Evolutionary conservation across 1,140 invertebrate genomes (phyloP), one percentile per base, ranked within the genome.

Genomic region (Neodiprion virginianus): DNA sequence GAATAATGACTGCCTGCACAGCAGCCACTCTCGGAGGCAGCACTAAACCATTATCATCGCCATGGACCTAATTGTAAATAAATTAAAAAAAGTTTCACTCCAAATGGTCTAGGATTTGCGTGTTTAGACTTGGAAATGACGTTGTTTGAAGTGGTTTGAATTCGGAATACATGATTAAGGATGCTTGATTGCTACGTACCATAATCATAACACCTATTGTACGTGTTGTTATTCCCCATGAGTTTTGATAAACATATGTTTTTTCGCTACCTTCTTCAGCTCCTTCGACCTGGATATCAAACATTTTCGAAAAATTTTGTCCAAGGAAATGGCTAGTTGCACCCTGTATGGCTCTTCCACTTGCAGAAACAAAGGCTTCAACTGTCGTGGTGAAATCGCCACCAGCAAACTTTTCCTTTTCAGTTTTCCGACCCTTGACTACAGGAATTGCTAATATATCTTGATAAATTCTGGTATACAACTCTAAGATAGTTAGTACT

Each of bases 221-320:
- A 77, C 98, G 91, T 0, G 99, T 99, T 0, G 98, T 99, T 12
- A 99, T 82, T 49, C 98, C 99, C 98, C 98, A 99, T 0, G 98
- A 99, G 88, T 99, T 99, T 88, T 99, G 98, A 88, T 93, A 99
- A 7, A 97, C 96, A 86, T 92, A 98, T 80, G 93, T 92, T 83
- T 98, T 97, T 82, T 98, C 94, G 74, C 95, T 91, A n/a, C 80
- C 80, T 8, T 96, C 97, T 76, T 96, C 94, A 4, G 96, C 96
- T 87, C 99, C 95, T 87, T 99, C 97, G 83, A 94, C 97, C 8
- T 95, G 91, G 76, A 99, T 98, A 77, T 99, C 97, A 89, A 99
- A 99, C 98, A 99, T 99, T 89, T 98, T 98, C 0, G 97, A 98
- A 85, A 99, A 99, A 87, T 99, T 99, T 89, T 99, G 98, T 0